These are phyloP conservation scores for Papilio demoleus DNA, from an alignment of 2,888 invertebrate species.

Conservation along the genomic window DNA sequence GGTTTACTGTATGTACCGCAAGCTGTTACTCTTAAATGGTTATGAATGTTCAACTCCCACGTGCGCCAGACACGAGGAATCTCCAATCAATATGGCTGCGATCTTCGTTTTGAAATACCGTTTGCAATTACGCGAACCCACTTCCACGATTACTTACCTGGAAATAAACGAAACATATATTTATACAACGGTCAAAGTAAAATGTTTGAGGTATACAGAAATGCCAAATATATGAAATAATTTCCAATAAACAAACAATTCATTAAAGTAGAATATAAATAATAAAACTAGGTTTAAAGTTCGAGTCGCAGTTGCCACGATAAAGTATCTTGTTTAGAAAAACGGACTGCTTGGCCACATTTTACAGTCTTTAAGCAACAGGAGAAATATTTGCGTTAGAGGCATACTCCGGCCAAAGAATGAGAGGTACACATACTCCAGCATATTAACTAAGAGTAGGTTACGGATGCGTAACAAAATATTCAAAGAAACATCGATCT, in stretches of 20 bases:
- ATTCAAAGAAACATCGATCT: conserved; percentile 4
- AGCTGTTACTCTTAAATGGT: conserved; percentile 14
- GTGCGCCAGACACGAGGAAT: conserved; percentile 17
- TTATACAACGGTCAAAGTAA: not conserved
- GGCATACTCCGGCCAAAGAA: too few relatives aligned
- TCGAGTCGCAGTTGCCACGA: too few relatives aligned
- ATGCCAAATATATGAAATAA: not conserved
- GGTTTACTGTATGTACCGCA: conserved; percentile 11
- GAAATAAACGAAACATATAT: conserved; percentile 19
- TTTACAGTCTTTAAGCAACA: too few relatives aligned
- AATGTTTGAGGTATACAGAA: not conserved
- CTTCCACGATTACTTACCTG: conserved; percentile 31
- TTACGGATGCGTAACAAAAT: conserved; percentile 9
- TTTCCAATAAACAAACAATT: too few relatives aligned
- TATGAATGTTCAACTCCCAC: conserved; percentile 29
- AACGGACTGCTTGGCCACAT: too few relatives aligned
- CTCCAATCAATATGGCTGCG: conserved; percentile 12
- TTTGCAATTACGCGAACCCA: conserved; percentile 20
- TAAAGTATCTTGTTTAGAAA: too few relatives aligned
- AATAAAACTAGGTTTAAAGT: too few relatives aligned
- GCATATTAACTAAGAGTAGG: not conserved
- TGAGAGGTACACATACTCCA: not conserved
- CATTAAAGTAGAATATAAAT: too few relatives aligned
- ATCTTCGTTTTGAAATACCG: conserved; percentile 24
- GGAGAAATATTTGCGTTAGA: too few relatives aligned